Percentiles rank a stretch among this genome's conserved stretches.
Conservation (phyloP, 2,888 invertebrate genomes). For the Diabrotica balteata region DNA sequence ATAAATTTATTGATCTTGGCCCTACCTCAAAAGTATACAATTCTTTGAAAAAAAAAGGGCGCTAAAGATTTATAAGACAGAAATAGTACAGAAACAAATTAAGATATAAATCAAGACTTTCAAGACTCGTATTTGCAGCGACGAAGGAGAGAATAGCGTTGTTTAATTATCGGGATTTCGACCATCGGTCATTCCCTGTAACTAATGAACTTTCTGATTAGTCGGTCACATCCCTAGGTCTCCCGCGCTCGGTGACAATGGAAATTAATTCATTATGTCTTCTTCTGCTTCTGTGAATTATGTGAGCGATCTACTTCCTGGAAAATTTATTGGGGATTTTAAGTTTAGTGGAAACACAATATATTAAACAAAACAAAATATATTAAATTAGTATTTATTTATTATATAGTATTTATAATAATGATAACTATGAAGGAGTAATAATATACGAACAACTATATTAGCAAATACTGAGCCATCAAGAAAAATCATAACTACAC, state of each 20-base stretch:
- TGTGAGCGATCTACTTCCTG: conserved; percentile 27
- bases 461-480: too few species aligned
- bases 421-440: too few species aligned
- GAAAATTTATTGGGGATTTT: conserved; percentile 27
- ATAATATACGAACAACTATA: too few species aligned
- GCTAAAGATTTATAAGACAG: conserved; percentile 16
- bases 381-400: too few species aligned
- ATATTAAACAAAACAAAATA: too few species aligned
- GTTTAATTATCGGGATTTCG: conserved; percentile 59
- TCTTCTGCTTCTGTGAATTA: conserved; percentile 31
- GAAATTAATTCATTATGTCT: conserved; percentile 58
- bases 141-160: conserved; percentile 47
- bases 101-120: conserved; percentile 27
- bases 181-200: conserved; percentile 60
- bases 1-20: too few species aligned
- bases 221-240: conserved; percentile 43
- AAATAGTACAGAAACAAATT: conserved; percentile 20
- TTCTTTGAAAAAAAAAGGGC: background rate
- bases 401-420: too few species aligned
- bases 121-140: conserved; percentile 29
- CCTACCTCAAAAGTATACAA: too few species aligned
- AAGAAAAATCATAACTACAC: too few species aligned
- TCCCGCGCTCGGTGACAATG: conserved; percentile 51
- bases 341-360: background rate
- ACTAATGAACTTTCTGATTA: conserved; percentile 62